Conservation (phyloP, 2,888 invertebrate species). For the Eupithecia insigniata region DNA sequence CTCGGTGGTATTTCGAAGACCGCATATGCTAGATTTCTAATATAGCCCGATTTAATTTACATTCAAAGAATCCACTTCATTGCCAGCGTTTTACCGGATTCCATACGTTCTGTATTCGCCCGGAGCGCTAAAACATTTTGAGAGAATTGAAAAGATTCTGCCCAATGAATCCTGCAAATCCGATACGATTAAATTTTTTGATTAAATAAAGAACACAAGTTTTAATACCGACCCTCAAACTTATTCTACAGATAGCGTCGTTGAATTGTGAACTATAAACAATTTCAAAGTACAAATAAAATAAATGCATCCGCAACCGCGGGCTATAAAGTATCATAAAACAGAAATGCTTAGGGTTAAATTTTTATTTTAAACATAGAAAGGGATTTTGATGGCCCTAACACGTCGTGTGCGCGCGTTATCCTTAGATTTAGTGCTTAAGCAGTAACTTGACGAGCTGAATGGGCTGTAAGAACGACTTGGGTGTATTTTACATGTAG, state of each 20-base stretch:
- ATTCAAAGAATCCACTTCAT: slow-evolving; percentile 32
- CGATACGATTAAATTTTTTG: slow-evolving; percentile 40
- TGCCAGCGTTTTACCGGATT: slow-evolving; percentile 24
- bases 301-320: slow-evolving; percentile 70
- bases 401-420: slow-evolving; percentile 71
- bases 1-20: slow-evolving; percentile 31
- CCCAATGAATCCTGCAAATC: slow-evolving; percentile 30
- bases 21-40: slow-evolving; percentile 38
- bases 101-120: slow-evolving; percentile 7
- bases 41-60: slow-evolving; percentile 40
- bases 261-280: slow-evolving; percentile 63
- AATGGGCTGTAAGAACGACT: slow-evolving; percentile 30
- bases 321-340: slow-evolving; percentile 73
- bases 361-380: slow-evolving; percentile 84
- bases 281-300: slow-evolving; percentile 75
- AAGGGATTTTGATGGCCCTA: slow-evolving; percentile 81
- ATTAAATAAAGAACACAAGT: slow-evolving; percentile 41
- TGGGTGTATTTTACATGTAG: slow-evolving; percentile 52
- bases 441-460: slow-evolving; percentile 53
- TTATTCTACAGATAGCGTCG: slow-evolving; percentile 54
- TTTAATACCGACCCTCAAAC: slow-evolving; percentile 46
- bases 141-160: slow-evolving; percentile 23
- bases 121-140: slow-evolving; percentile 18
- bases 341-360: slow-evolving; percentile 75
- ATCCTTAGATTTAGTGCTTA: slow-evolving; percentile 77